Percentiles rank a stretch among this genome's conserved stretches.
phyloP scores from a whole-genome alignment of 2,113 vertebrate genomes.

The Lontra canadensis region DNA sequence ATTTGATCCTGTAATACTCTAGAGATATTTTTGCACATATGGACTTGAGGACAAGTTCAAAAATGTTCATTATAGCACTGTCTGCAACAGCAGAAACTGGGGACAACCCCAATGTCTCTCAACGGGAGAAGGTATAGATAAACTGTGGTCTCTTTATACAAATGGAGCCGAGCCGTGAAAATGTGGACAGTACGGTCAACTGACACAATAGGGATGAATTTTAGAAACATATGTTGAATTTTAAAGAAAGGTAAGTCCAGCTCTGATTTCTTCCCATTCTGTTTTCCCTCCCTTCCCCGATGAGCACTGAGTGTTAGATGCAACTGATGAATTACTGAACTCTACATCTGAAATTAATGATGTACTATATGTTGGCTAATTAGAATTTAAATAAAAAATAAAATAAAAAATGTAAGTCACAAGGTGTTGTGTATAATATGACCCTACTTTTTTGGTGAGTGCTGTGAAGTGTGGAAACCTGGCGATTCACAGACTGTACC shows the following conservation, averaged over 20 bases:
- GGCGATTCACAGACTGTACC: too few species aligned
- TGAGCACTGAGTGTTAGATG: too few species aligned
- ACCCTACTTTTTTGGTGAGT: too few species aligned
- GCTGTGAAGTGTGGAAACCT: too few species aligned
- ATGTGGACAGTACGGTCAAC: not conserved
- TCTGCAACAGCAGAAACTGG: not conserved
- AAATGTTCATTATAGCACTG: not conserved
- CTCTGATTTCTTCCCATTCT: not conserved
- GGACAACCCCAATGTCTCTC: not conserved
- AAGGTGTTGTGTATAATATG: too few species aligned
- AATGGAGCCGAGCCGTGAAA: not conserved
- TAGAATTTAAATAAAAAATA: too few species aligned
- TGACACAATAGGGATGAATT: not conserved
- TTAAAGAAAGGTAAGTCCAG: not conserved
- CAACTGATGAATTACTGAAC: too few species aligned
- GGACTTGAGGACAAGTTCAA: not conserved
- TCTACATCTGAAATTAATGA: too few species aligned
- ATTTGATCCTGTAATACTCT: not conserved
- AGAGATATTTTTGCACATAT: not conserved
- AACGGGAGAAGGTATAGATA: not conserved
- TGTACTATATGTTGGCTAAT: too few species aligned
- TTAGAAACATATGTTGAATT: not conserved
- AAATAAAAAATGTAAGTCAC: not conserved
- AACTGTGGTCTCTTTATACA: not conserved
- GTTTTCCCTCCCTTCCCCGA: too few species aligned